Base-by-base conservation (phyloP, 2,888 invertebrate species). In the Lochmaea crataegi region DNA sequence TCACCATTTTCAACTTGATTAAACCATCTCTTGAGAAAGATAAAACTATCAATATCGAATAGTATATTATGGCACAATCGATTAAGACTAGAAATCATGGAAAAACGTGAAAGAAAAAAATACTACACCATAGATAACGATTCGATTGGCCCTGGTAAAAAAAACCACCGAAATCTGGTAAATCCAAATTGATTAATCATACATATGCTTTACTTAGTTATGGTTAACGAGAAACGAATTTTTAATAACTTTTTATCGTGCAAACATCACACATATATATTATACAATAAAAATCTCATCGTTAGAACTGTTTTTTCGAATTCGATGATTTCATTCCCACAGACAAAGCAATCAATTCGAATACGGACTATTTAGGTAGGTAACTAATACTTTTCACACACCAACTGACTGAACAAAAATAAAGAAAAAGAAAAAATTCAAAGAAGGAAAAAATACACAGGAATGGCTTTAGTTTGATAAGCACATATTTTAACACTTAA, bases 371-470 rank as follows among this genome's bases (percentile, higher is more conserved):
- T 45, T 32, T 38, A 60, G 41, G 60, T 60, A 67, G 66, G 64
- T 65, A 70, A 57, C 67, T 18, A 64, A 73, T 73, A 65, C 66
- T 66, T 56, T 63, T 65, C 41, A 58, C 67, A 69, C 72, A 60
- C 22, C 48, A 32, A 60, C 12, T 57, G 57, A 66, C 22, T 56
- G 45, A 48, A 65, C 22, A 65, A 48, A 51, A 65, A 65, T 45
- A 51, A 51, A 65, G 64, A 64, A 11, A 48, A 38, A 57, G 6
- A 22, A 67, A 5, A 38, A 38, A 32, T 45, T 45, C 11, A n/a
- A 60, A 60, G 60, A n/a, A 38, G 2, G 6, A 32, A 32, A 41
- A 60, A 16, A 11, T n/a, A n/a, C 7, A 16, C 60, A 60, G 60
- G 60, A 38, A 12, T 38, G 60, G 38, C 1, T 57, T 57, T 18